Conservation (phyloP, 2,797 vertebrate genomes). For the Acropternis orthonyx region DNA sequence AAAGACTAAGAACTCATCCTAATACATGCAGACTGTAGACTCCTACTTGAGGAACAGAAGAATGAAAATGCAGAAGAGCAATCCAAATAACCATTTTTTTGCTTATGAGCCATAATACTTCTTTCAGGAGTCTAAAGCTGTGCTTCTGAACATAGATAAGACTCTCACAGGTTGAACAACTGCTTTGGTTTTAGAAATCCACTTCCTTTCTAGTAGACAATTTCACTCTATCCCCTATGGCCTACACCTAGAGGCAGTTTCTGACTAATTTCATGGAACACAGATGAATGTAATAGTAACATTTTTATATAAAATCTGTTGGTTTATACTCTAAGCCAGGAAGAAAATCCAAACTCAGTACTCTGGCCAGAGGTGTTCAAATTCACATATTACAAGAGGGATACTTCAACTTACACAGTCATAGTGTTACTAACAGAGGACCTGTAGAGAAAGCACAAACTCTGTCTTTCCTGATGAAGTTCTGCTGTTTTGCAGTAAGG, state of each 20-base stretch:
- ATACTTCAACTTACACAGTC: background rate
- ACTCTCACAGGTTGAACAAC: background rate
- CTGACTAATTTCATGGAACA: background rate
- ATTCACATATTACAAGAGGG: background rate
- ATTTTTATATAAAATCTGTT: background rate
- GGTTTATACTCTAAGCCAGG: background rate
- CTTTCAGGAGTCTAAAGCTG: background rate
- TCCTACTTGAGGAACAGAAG: background rate
- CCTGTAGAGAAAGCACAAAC: background rate
- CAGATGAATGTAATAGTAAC: background rate
- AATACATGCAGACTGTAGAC: background rate
- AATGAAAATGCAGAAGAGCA: background rate
- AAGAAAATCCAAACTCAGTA: background rate
- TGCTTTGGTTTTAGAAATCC: background rate
- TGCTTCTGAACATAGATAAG: background rate
- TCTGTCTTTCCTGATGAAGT: background rate
- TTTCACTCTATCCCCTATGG: background rate
- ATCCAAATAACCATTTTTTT: background rate
- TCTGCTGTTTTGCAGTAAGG: background rate
- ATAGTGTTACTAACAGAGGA: background rate
- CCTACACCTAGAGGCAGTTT: background rate
- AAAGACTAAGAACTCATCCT: background rate
- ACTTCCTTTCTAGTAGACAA: background rate
- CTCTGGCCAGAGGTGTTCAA: background rate
- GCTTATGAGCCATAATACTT: background rate